Percentiles rank a stretch among this genome's conserved stretches.
Evolutionary conservation across 2,113 vertebrate genomes (phyloP).

Genomic region (Ictidomys tridecemlineatus): DNA sequence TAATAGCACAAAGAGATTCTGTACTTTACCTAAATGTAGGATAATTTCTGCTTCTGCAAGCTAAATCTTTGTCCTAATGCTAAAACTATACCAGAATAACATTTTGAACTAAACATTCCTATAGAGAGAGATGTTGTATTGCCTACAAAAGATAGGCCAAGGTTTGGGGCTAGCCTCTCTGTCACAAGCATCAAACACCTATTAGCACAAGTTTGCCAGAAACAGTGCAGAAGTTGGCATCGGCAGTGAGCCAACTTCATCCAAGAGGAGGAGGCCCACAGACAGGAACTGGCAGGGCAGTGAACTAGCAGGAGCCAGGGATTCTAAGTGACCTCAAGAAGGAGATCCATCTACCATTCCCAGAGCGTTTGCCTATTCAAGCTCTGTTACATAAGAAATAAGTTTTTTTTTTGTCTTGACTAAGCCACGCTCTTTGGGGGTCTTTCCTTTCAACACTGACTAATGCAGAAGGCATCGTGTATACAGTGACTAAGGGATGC

Average conservation of each 20-base stretch:
- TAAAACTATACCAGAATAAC: neutral
- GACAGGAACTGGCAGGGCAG: neutral
- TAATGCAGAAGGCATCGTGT: neutral
- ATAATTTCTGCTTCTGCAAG: neutral
- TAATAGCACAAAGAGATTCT: neutral
- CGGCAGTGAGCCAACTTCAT: neutral
- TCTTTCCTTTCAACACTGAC: neutral
- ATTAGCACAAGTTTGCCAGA: neutral
- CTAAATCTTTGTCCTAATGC: neutral
- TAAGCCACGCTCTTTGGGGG: neutral
- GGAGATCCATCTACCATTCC: accelerated
- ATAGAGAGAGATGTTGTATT: neutral
- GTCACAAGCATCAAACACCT: neutral
- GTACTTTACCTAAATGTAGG: neutral
- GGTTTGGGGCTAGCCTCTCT: neutral
- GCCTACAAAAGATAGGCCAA: neutral
- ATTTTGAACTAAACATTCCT: neutral
- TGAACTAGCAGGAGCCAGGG: neutral
- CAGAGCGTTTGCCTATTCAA: too few relatives aligned
- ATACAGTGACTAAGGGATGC: neutral
- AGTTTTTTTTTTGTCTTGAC: neutral
- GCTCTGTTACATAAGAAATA: neutral
- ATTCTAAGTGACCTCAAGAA: neutral
- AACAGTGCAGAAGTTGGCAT: neutral
- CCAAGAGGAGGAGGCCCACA: neutral